These are phyloP conservation scores for Bagarius yarrelli DNA, from an alignment of 2,113 vertebrate genomes.

Conservation along the genomic window DNA sequence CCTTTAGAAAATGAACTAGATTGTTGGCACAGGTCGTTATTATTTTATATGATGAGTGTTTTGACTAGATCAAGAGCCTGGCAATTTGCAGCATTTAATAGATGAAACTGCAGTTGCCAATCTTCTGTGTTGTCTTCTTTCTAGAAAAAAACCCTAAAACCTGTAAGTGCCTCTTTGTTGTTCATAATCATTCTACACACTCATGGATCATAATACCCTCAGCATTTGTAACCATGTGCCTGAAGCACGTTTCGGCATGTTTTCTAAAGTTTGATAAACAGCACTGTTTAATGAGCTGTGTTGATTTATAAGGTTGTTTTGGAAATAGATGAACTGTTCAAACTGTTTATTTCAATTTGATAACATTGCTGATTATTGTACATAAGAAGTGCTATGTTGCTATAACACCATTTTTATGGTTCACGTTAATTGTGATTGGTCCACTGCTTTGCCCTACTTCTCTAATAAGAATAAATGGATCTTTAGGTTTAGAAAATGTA, in stretches of 20 bases:
- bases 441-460: conserved; percentile 30
- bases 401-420: conserved; percentile 2
- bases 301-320: not conserved
- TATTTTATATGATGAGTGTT: not conserved
- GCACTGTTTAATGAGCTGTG: not conserved
- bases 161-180: not conserved
- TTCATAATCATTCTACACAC: not conserved
- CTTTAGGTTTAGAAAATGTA: not conserved
- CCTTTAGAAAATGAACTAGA: conserved; percentile 18
- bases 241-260: not conserved
- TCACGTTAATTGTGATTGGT: not conserved
- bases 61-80: conserved; percentile 1
- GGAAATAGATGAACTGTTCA: not conserved
- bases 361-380: not conserved
- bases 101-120: conserved; percentile 31
- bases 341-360: not conserved
- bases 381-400: not conserved
- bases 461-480: conserved; percentile 37
- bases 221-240: not conserved
- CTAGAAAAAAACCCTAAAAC: not conserved
- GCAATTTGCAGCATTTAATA: conserved; percentile 28
- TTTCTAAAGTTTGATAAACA: conserved; percentile 3
- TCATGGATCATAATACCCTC: not conserved
- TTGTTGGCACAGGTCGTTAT: conserved; percentile 29
- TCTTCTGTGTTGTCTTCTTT: conserved; percentile 24